Conservation (phyloP, 2,888 invertebrate species). For the Malthinus seriepunctatus region DNA sequence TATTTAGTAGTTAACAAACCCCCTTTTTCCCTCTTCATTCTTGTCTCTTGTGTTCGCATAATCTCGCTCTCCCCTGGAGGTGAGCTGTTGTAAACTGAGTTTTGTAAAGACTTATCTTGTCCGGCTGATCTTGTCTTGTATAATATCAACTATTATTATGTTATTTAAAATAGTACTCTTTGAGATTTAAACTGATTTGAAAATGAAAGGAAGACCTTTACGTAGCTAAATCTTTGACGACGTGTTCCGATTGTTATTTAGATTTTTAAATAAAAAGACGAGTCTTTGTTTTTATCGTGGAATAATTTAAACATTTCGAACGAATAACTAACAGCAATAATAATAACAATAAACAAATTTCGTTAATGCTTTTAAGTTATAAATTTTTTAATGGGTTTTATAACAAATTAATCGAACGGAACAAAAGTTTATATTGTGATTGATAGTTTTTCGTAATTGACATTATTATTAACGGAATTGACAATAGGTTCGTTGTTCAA, state of each 20-base stretch:
- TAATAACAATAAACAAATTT: too few relatives aligned
- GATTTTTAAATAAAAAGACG: too few relatives aligned
- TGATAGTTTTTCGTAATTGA: slow-evolving; percentile 33
- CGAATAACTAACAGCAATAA: too few relatives aligned
- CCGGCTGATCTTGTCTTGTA: slow-evolving; percentile 37
- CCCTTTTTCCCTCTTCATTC: slow-evolving; percentile 16
- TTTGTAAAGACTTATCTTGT: slow-evolving; percentile 34
- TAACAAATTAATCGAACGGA: slow-evolving; percentile 15
- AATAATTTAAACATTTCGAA: too few relatives aligned
- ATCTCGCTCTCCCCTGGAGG: slow-evolving; percentile 31
- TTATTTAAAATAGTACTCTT: slow-evolving; percentile 36
- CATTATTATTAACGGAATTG: slow-evolving; percentile 31
- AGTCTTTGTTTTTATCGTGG: too few relatives aligned
- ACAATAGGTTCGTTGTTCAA: slow-evolving; percentile 18
- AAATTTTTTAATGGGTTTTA: too few relatives aligned
- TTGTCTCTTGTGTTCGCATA: slow-evolving; percentile 19
- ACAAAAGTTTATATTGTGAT: slow-evolving; percentile 37
- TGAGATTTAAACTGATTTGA: slow-evolving; percentile 26
- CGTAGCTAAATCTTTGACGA: too few relatives aligned
- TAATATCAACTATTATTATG: slow-evolving; percentile 38
- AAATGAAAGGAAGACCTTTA: slow-evolving; percentile 5
- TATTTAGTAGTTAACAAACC: slow-evolving; percentile 15
- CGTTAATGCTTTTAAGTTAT: too few relatives aligned
- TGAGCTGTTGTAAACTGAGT: slow-evolving; percentile 30
- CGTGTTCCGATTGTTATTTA: too few relatives aligned